Base-by-base conservation (phyloP, 2,797 vertebrate species). In the Acestrorhynchus altus region DNA sequence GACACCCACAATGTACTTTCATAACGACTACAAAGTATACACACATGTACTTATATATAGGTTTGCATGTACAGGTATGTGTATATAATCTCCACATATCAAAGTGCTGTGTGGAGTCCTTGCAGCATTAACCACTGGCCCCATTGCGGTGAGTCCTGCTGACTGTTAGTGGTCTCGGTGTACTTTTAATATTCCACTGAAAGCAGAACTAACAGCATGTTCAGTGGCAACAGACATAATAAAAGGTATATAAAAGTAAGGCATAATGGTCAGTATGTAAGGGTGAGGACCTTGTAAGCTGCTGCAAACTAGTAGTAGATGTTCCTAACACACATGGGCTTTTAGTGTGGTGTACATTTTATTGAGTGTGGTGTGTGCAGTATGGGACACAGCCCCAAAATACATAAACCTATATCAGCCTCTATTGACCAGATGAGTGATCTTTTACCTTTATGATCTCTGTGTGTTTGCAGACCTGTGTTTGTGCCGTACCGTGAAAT, bases 401-500 rank as follows among this genome's bases (percentile, higher is more conserved):
- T n/a, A n/a, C n/a, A n/a, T n/a, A n/a, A n/a, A n/a, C n/a, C n/a
- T n/a, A n/a, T n/a, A n/a, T n/a, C n/a, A n/a, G n/a, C n/a, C n/a
- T n/a, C n/a, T n/a, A n/a, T n/a, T n/a, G n/a, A n/a, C n/a, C 31
- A 9, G 15, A 47, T 18, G 42, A 13, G 13, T 51, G 20, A 15
- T 20, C 49, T 72, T 12, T 47, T 0, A 52, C 77, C 74, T 26
- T 16, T 68, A 74, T 51, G 44, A 0, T 26, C 16, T 49, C 16
- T 65, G 16, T 67, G 1, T 67, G 1, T 73, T n/a, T 39, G 74
- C 90, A 98, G 97, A 92, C 86, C 96, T 88, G 95, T 94, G 92
- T 97, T 95, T 89, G 92, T 96, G 92, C 91, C 94, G 91, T 89
- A 93, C 79, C 92, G 90, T 91, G 93, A 97, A 82, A 99, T 99